These are phyloP conservation scores for Pseudococcus viburni DNA, from an alignment of 2,888 invertebrate species.

Conservation along the genomic window DNA sequence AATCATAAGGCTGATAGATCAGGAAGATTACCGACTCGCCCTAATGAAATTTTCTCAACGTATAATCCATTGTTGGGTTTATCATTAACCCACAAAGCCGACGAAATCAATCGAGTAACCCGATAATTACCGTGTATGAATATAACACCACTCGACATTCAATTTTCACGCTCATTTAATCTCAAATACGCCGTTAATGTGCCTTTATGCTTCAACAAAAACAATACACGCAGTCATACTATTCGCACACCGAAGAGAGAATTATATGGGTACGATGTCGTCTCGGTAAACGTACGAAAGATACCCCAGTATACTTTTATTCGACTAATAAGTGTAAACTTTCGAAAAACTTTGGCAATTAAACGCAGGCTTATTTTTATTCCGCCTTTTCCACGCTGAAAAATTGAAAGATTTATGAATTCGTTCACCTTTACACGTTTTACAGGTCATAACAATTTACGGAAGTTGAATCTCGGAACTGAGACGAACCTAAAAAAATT, in stretches of 20 bases:
- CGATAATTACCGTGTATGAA: constrained; percentile 5
- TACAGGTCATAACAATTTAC: neutral
- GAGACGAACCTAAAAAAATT: neutral
- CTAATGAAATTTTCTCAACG: constrained; percentile 21
- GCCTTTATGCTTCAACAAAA: neutral
- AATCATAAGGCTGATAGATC: neutral
- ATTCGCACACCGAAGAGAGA: neutral
- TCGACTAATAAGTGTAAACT: constrained; percentile 41
- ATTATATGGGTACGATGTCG: neutral
- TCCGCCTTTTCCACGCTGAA: neutral
- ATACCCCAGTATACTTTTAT: neutral
- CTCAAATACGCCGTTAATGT: neutral
- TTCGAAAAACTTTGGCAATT: constrained; percentile 16
- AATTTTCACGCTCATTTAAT: constrained; percentile 39
- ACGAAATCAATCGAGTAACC: neutral
- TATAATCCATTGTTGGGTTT: constrained; percentile 3
- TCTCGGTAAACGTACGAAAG: neutral
- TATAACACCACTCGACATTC: neutral
- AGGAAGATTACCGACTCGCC: neutral
- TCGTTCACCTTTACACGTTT: constrained; percentile 5
- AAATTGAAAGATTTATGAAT: neutral
- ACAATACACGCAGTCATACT: neutral
- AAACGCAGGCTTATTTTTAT: constrained; percentile 42
- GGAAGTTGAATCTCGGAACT: neutral
- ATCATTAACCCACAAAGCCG: neutral